Base-by-base conservation (phyloP, 2,888 invertebrate genomes). In the Leucophora obtusa region DNA sequence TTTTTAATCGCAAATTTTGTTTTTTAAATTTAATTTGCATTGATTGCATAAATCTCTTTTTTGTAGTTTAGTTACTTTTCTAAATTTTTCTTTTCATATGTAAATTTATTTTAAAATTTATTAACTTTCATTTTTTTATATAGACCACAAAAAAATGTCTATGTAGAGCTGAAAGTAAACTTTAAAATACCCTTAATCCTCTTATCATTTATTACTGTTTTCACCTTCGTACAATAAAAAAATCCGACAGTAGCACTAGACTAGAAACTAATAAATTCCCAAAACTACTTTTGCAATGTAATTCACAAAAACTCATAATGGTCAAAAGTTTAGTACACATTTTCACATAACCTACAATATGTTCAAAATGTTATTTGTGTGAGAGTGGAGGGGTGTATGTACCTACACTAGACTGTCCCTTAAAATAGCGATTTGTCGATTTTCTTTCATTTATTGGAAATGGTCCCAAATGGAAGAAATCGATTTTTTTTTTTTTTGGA, bases 221-320 rank as follows among this genome's bases (percentile, higher is more conserved):
- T 2, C 14, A n/a, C 43, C 5, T 47, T 47, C 2, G 43, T 1
- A 0, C 28, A 28, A 7, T 1, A 7, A 28, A 43, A 4, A 14
- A 43, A 14, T 14, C 14, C n/a, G 43, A 47, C 43, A 47, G 43
- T 47, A n/a, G 14, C n/a, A 47, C n/a, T 47, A 47, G 11, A 68
- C 14, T 50, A 69, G 17, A 68, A 68, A 38, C 18, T n/a, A 33
- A 60, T 62, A 62, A 68, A 69, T 56, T 56, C 15, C 60, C 62
- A 68, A 47, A 47, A 38, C 38, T 38, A 38, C 14, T n/a, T 47
- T 47, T 14, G 43, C 2, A 4, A 7, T 47, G 5, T 47, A 4
- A 38, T 14, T 47, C 11, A 38, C 15, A 0, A 17, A 51, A 50
- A 69, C 35, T 62, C 17, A 28, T 56, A 62, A 35, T 50, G 62